phyloP scores from a whole-genome alignment of 1,140 invertebrate genomes.

The Archivesica marissinica region DNA sequence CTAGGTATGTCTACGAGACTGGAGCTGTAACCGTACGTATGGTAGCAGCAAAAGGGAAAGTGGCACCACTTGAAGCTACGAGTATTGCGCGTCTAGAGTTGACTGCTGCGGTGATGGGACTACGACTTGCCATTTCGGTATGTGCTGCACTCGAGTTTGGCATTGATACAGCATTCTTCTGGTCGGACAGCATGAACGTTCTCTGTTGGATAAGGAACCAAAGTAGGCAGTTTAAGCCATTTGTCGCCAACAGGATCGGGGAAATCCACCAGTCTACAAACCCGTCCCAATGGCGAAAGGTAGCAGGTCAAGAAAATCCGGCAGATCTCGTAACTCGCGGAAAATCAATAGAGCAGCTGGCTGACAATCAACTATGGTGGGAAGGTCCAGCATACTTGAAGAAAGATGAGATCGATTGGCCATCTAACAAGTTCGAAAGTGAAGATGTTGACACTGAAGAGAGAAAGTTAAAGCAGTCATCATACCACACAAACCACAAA shows the following conservation, averaged over 20 bases:
- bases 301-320: slow-evolving; percentile 25
- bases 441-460: not conserved
- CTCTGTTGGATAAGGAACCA: slow-evolving; percentile 9
- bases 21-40: not conserved
- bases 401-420: not conserved
- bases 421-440: not conserved
- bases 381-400: slow-evolving; percentile 31
- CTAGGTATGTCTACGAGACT: not conserved
- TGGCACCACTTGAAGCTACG: not conserved
- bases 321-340: slow-evolving; percentile 29
- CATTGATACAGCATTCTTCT: not conserved
- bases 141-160: not conserved
- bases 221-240: slow-evolving; percentile 15
- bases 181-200: slow-evolving; percentile 29
- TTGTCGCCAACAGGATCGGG: slow-evolving; percentile 17
- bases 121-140: not conserved
- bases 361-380: slow-evolving; percentile 7
- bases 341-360: not conserved
- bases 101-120: not conserved
- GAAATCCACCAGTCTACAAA: not conserved
- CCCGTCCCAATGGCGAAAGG: slow-evolving; percentile 1
- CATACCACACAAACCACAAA: not conserved
- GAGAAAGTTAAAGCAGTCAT: not conserved
- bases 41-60: not conserved
- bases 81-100: slow-evolving; percentile 27